Conservation (phyloP, 1,140 invertebrate species). For the Chlorops oryzae region DNA sequence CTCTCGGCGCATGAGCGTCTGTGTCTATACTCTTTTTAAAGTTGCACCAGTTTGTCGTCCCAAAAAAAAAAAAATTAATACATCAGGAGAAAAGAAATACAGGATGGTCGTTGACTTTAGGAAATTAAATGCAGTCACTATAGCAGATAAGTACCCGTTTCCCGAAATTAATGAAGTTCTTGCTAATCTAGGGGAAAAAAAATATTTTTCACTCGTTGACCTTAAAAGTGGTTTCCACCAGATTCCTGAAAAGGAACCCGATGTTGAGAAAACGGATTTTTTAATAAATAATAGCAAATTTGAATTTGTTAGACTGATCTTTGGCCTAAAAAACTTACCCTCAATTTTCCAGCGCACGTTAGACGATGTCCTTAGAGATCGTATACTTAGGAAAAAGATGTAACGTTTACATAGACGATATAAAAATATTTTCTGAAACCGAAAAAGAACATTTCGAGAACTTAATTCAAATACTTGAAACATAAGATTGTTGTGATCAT, state of each 20-base stretch:
- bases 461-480: no score
- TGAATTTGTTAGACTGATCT: conserved; percentile 1
- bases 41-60: no score
- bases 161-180: background rate
- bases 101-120: background rate
- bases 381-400: background rate
- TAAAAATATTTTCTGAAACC: background rate
- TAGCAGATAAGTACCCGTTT: background rate
- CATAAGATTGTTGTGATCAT: no score
- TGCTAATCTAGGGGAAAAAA: background rate
- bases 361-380: background rate
- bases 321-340: no score
- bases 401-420: conserved; percentile 4
- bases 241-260: background rate
- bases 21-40: no score
- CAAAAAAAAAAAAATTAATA: background rate
- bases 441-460: no score
- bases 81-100: conserved; percentile 2
- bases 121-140: background rate
- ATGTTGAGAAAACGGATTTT: conserved; percentile 1
- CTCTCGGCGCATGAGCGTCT: no score
- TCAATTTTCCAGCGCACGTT: no score
- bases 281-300: conserved; percentile 1
- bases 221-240: background rate
- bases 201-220: background rate